phyloP scores from a whole-genome alignment of 2,113 vertebrate genomes.

The Trogon surrucura region DNA sequence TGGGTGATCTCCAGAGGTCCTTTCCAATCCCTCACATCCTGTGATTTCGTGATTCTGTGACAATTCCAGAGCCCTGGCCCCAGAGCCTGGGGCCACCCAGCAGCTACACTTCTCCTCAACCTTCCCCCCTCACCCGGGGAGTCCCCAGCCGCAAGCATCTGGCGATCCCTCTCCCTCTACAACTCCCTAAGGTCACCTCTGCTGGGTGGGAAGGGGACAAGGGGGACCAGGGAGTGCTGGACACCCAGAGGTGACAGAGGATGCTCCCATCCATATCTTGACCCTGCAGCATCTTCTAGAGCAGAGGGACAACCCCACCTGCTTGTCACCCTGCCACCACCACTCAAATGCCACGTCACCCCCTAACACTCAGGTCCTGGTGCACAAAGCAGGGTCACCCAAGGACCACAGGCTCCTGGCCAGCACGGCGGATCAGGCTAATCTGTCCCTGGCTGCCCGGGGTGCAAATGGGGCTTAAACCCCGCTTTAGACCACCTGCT shows the following conservation, averaged over 20 bases:
- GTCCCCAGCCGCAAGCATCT: accelerated
- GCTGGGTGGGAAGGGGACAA: background rate
- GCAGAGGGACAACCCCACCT: background rate
- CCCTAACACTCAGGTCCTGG: background rate
- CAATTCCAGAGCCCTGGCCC: background rate
- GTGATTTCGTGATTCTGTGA: too few relatives aligned
- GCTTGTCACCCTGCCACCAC: accelerated
- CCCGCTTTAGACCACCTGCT: background rate
- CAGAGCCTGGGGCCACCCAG: background rate
- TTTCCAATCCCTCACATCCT: too few relatives aligned
- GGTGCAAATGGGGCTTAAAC: background rate
- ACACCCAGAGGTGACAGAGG: background rate
- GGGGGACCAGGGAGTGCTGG: background rate
- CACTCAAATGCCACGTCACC: accelerated
- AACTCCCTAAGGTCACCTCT: background rate
- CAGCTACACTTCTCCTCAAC: background rate
- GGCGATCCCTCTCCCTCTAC: background rate
- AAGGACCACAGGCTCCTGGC: background rate
- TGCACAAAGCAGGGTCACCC: background rate
- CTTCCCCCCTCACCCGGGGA: background rate
- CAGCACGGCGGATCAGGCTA: background rate
- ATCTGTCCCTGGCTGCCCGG: background rate
- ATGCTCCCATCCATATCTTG: background rate
- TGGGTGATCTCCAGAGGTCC: too few relatives aligned
- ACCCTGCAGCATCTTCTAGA: background rate